These are phyloP conservation scores for Drosophila tani DNA, from an alignment of 1,140 invertebrate genomes.

Conservation along the genomic window DNA sequence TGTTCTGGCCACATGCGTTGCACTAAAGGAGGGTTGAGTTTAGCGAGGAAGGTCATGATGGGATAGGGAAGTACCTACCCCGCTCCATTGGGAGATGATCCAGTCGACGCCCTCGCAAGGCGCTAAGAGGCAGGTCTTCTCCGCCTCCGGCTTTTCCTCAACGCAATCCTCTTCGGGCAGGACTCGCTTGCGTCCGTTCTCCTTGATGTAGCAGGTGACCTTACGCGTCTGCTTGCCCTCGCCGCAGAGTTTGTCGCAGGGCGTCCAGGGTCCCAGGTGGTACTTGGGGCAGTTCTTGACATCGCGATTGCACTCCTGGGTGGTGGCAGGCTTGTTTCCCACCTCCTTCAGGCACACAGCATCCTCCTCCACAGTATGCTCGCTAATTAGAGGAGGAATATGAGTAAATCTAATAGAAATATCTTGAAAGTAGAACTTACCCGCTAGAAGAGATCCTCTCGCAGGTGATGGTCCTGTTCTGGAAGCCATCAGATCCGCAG, in stretches of 20 bases:
- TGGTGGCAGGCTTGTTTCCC: slow-evolving; percentile 89
- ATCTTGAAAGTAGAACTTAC: slow-evolving; percentile 66
- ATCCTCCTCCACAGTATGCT: slow-evolving; percentile 86
- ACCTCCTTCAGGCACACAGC: slow-evolving; percentile 89
- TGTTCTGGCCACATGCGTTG: slow-evolving; percentile 89
- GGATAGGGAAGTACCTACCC: slow-evolving; percentile 88
- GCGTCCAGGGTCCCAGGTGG: slow-evolving; percentile 94
- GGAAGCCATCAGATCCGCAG: slow-evolving; percentile 91
- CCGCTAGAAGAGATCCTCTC: slow-evolving; percentile 86
- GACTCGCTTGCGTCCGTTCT: slow-evolving; percentile 89
- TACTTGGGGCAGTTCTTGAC: slow-evolving; percentile 92
- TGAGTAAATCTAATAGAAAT: neutral
- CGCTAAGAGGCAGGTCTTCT: slow-evolving; percentile 90
- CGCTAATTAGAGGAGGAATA: too few species aligned
- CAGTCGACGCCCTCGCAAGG: slow-evolving; percentile 97
- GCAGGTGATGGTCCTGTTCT: slow-evolving; percentile 91
- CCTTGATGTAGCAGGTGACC: slow-evolving; percentile 91
- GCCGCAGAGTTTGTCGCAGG: slow-evolving; percentile 95
- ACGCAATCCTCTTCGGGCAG: slow-evolving; percentile 90
- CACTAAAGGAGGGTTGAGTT: slow-evolving; percentile 86
- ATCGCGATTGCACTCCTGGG: slow-evolving; percentile 90
- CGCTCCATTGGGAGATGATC: slow-evolving; percentile 94
- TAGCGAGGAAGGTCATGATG: neutral
- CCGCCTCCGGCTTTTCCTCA: slow-evolving; percentile 89
- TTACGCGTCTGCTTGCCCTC: slow-evolving; percentile 91